phyloP scores from a whole-genome alignment of 1,140 invertebrate species.

The Drosophila aff. region DNA sequence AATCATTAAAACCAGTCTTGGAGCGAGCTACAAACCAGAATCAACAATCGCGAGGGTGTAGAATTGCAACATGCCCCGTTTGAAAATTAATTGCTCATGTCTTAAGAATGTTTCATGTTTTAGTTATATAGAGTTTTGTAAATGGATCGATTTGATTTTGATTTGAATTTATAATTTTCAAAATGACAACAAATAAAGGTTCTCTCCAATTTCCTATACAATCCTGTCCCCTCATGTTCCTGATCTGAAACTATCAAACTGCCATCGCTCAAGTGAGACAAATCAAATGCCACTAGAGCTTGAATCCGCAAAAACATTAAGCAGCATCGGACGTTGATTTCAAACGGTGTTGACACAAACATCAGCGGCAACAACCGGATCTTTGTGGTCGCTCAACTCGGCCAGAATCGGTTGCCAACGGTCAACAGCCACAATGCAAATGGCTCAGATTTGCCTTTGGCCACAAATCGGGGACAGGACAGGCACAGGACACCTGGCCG shows the following conservation, averaged over 20 bases:
- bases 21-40: background rate
- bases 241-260: constrained; percentile 14
- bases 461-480: constrained; percentile 59
- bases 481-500: constrained; percentile 45
- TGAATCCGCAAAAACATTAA: constrained; percentile 14
- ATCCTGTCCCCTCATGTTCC: background rate
- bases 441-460: constrained; percentile 73
- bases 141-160: too few species aligned
- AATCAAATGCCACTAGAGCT: constrained; percentile 35
- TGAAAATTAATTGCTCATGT: background rate
- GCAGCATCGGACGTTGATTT: constrained; percentile 21
- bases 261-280: constrained; percentile 20
- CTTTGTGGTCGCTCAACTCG: constrained; percentile 64
- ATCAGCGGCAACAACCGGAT: constrained; percentile 30
- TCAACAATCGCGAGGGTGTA: background rate
- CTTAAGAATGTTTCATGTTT: background rate
- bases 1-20: constrained; percentile 34
- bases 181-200: too few species aligned
- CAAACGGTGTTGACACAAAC: constrained; percentile 37
- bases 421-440: constrained; percentile 68
- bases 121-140: background rate
- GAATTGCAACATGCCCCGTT: background rate
- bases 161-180: background rate
- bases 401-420: constrained; percentile 55
- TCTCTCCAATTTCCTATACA: background rate